Conservation (phyloP, 2,888 invertebrate genomes). For the Tenthredo livida region DNA sequence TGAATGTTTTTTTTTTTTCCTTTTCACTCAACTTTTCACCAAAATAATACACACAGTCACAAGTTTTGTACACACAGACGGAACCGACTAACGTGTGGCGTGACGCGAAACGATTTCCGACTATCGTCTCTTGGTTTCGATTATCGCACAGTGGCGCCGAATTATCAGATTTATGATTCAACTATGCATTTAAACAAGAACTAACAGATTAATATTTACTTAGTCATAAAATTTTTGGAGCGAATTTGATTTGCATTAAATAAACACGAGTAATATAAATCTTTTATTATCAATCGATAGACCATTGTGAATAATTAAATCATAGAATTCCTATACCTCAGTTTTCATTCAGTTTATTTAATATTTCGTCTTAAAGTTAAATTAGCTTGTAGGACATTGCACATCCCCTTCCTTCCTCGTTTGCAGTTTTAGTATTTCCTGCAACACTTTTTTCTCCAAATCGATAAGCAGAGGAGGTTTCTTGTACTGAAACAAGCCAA, state of each 20-base stretch:
- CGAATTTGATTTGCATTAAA: not conserved
- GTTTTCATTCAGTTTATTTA: not conserved
- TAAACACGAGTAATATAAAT: not conserved
- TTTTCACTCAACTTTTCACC: constrained; percentile 58
- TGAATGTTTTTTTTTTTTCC: constrained; percentile 24
- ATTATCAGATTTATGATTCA: not conserved
- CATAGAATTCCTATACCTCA: not conserved
- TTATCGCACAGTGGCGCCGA: constrained; percentile 30
- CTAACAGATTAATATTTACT: no score
- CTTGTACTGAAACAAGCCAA: constrained; percentile 83
- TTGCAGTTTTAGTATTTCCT: constrained; percentile 71
- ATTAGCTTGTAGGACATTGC: constrained; percentile 74
- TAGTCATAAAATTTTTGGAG: not conserved
- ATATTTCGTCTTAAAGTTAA: constrained; percentile 33
- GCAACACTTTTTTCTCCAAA: constrained; percentile 82
- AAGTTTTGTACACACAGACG: constrained; percentile 53
- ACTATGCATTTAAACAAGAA: not conserved
- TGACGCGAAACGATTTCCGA: constrained; percentile 40
- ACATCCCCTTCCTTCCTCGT: constrained; percentile 70
- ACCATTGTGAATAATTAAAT: not conserved
- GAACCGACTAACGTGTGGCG: not conserved
- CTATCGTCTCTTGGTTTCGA: constrained; percentile 1
- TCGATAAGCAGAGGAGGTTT: constrained; percentile 86
- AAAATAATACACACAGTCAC: constrained; percentile 59
- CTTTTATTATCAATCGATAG: not conserved